Conservation (phyloP, 2,888 invertebrate species). For the Trissoscelio sp. region DNA sequence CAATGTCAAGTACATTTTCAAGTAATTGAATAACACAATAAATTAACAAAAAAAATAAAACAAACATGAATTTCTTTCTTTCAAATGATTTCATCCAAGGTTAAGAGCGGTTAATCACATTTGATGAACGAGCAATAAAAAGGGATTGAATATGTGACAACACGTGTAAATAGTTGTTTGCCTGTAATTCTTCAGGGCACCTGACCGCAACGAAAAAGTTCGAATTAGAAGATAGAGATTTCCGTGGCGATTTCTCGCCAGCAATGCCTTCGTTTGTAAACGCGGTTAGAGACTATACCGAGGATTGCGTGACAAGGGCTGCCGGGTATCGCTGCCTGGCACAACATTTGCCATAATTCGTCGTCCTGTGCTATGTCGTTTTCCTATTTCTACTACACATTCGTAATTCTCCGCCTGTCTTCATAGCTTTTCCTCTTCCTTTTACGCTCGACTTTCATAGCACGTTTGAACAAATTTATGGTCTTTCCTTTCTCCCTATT, state of each 20-base stretch:
- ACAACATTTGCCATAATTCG: constrained; percentile 84
- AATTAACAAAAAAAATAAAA: too few relatives aligned
- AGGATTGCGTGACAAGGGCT: constrained; percentile 82
- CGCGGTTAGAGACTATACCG: constrained; percentile 53
- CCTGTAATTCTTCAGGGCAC: neutral
- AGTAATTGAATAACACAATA: too few relatives aligned
- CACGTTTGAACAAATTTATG: constrained; percentile 35
- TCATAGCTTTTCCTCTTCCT: constrained; percentile 63
- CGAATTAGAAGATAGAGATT: constrained; percentile 68
- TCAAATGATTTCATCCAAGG: neutral
- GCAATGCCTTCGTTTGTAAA: constrained; percentile 69
- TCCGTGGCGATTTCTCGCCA: constrained; percentile 62
- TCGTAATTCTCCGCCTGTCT: constrained; percentile 52
- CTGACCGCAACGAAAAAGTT: constrained; percentile 45
- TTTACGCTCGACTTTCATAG: constrained; percentile 30
- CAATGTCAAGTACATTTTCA: neutral
- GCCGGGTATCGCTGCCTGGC: constrained; percentile 85
- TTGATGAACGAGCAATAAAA: neutral
- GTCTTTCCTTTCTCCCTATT: constrained; percentile 19
- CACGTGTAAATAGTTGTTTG: neutral
- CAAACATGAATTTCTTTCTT: too few relatives aligned
- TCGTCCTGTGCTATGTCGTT: constrained; percentile 72
- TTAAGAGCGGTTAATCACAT: too few relatives aligned
- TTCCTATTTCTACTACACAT: constrained; percentile 61
- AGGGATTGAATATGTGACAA: constrained; percentile 5